These are phyloP conservation scores for Tyrophagus putrescentiae DNA, from an alignment of 1,140 invertebrate species.

Conservation along the genomic window DNA sequence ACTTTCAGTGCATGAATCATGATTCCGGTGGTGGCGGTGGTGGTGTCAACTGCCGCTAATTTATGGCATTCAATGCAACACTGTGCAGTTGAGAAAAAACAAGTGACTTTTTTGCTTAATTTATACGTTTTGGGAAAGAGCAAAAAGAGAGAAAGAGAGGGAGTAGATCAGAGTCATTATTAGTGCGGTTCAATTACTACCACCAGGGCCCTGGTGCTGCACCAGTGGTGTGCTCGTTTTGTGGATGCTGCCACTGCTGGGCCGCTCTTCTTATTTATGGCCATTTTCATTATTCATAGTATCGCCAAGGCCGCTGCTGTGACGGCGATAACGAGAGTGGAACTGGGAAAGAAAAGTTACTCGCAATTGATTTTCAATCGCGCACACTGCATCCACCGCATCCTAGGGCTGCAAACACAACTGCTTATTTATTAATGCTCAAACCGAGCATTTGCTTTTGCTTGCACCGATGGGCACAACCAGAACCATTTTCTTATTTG, in stretches of 20 bases:
- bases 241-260: not conserved
- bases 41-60: constrained; percentile 4
- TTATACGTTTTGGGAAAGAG: no score
- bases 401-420: not conserved
- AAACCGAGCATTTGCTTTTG: no score
- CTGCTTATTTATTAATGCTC: constrained; percentile 10
- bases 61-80: constrained; percentile 6
- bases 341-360: no score
- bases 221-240: not conserved
- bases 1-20: constrained; percentile 7
- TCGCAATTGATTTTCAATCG: constrained; percentile 6
- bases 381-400: not conserved
- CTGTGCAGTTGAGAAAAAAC: constrained; percentile 8
- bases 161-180: not conserved
- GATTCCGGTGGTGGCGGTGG: no score
- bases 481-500: no score
- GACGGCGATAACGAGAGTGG: not conserved
- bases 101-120: constrained; percentile 4
- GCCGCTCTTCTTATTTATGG: constrained; percentile 5
- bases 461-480: not conserved
- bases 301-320: not conserved
- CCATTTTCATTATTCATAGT: constrained; percentile 10
- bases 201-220: no score
- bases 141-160: no score
- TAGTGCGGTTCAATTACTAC: no score